Base-by-base conservation (phyloP, 2,888 invertebrate genomes). In the Zaprionus obscuricornis region DNA sequence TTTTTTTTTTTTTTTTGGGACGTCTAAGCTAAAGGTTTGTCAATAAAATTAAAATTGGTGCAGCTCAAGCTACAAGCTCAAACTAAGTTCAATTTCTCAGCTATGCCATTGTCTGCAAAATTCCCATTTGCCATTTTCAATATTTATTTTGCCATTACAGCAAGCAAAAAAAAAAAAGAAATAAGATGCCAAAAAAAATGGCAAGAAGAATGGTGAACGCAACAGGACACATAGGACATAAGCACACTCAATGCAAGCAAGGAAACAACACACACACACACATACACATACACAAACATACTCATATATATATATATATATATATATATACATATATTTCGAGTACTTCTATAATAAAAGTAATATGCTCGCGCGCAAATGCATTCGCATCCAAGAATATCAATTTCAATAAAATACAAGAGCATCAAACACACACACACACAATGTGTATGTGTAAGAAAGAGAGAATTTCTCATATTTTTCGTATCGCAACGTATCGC, bases 331-430 rank as follows among this genome's bases (percentile, higher is more conserved):
- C n/a, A n/a, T n/a, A n/a, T n/a, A n/a, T n/a, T n/a, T n/a, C n/a
- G n/a, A n/a, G n/a, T n/a, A n/a, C n/a, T n/a, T n/a, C n/a, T 83
- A 83, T 85, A 79, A 85, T 79, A 79, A 79, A 79, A 85, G 85
- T 85, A 85, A 85, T 85, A 79, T 85, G 75, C 72, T 85, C n/a
- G 62, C 63, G 83, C 76, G 83, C 75, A 85, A 78, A 78, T 78
- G 78, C 78, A 85, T 78, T 78, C 71, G 71, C 60, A 66, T 70
- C 78, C 78, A 78, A 85, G 78, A 79, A 78, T 85, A 78, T 85
- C 82, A 78, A 78, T 78, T 77, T 82, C 85, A 78, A 78, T 85
- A 78, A 78, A 81, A 85, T 82, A 70, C 78, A 85, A 70, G 75
- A 62, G 63, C 60, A 57, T 50, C 52, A 49, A 54, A 47, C 18